These are phyloP conservation scores for Ophthalmolycus amberensis DNA, from an alignment of 2,113 vertebrate genomes.

Conservation along the genomic window DNA sequence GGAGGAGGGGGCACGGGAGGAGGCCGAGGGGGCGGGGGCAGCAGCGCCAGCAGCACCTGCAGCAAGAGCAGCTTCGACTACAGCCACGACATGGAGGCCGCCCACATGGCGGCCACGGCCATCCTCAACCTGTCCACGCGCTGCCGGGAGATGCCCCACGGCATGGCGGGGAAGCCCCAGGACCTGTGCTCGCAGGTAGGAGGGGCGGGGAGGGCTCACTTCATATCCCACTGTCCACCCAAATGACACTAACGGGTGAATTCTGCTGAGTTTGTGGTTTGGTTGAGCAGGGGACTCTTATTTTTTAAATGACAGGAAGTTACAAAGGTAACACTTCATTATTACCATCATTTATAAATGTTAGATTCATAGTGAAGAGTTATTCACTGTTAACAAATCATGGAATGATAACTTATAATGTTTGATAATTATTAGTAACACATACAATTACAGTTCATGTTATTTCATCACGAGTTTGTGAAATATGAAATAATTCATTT, in stretches of 20 bases:
- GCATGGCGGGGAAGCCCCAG: constrained; percentile 93
- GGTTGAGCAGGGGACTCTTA: not conserved
- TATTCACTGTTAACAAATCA: too few relatives aligned
- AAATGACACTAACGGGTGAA: not conserved
- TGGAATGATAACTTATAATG: too few relatives aligned
- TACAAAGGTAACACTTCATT: not conserved
- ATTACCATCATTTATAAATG: not conserved
- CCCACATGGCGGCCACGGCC: constrained; percentile 98
- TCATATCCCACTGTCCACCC: not conserved
- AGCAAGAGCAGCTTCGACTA: constrained; percentile 99
- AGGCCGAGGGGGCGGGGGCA: constrained; percentile 87
- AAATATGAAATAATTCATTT: too few relatives aligned
- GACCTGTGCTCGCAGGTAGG: constrained; percentile 95
- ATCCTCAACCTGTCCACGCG: constrained; percentile 99
- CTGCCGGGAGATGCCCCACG: constrained; percentile 98
- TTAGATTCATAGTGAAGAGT: not conserved
- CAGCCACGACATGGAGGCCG: constrained; percentile 98
- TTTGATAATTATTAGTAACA: too few relatives aligned
- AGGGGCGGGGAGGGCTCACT: not conserved
- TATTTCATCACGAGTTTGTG: too few relatives aligned
- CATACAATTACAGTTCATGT: too few relatives aligned
- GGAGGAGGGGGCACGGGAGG: constrained; percentile 81
- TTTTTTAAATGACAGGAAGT: not conserved
- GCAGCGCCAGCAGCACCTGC: constrained; percentile 99
- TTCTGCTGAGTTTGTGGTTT: not conserved